Evolutionary conservation across 2,113 vertebrate genomes (phyloP).

Genomic region (Proteles cristata): DNA sequence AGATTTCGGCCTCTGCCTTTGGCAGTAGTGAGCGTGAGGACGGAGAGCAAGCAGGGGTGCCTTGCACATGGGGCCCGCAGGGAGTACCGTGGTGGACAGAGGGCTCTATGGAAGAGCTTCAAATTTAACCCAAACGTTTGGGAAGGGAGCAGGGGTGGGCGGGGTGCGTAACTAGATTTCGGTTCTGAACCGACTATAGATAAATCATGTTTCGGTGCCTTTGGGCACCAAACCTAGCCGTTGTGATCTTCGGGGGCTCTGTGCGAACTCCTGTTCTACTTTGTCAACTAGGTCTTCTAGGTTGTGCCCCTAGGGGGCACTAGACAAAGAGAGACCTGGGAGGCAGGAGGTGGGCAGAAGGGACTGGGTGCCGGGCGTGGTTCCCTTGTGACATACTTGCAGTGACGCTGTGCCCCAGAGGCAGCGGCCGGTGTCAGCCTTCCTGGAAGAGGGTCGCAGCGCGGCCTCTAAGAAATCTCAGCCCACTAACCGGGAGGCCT

Average conservation of each 20-base stretch:
- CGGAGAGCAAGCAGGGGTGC: no score
- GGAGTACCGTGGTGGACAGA: accelerated
- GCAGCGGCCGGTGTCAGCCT: neutral
- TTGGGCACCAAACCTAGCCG: neutral
- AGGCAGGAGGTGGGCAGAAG: neutral
- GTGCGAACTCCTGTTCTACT: neutral
- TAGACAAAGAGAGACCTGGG: neutral
- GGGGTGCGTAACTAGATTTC: neutral
- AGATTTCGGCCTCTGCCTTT: no score
- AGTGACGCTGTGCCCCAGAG: neutral
- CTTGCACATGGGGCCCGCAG: neutral
- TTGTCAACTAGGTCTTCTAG: neutral
- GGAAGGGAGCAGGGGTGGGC: no score
- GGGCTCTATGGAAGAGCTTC: no score
- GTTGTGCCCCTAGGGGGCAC: neutral
- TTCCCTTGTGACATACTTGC: neutral
- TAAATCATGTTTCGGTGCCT: neutral
- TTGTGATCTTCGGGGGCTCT: neutral
- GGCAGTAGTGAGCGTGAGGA: accelerated
- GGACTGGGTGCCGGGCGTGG: neutral
- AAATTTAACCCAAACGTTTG: neutral
- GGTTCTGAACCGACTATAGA: neutral
- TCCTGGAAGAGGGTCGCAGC: neutral
- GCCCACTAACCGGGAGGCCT: neutral
- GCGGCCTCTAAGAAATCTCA: neutral